Percentiles rank a stretch among this genome's conserved stretches.
phyloP scores from a whole-genome alignment of 2,113 vertebrate genomes.

The Bostrychus sinensis region DNA sequence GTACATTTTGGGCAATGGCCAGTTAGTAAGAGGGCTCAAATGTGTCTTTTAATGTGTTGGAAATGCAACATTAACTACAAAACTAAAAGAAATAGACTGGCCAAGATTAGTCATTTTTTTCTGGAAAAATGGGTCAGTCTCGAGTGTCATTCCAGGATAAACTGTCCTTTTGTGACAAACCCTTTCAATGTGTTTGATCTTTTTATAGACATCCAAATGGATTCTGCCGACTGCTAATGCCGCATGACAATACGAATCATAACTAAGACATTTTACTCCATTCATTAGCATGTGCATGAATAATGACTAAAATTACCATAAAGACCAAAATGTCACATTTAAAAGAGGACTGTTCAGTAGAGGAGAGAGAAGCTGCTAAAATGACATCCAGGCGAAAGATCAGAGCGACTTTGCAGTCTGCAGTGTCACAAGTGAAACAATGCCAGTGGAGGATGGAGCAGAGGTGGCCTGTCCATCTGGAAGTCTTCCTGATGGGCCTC shows the following conservation, averaged over 20 bases:
- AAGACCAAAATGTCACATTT: constrained; percentile 12
- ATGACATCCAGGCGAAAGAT: not conserved
- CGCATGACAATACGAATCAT: not conserved
- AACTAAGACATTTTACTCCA: not conserved
- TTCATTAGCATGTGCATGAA: constrained; percentile 4
- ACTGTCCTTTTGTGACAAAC: not conserved
- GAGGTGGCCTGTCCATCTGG: constrained; percentile 28
- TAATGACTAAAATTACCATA: constrained; percentile 9
- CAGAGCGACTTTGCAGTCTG: not conserved
- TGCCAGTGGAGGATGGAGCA: constrained; percentile 3
- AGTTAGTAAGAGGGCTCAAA: too few species aligned
- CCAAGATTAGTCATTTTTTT: not conserved
- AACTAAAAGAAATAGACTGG: too few species aligned
- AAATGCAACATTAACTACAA: too few species aligned
- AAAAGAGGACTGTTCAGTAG: not conserved
- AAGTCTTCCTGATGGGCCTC: constrained; percentile 10
- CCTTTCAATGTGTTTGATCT: not conserved
- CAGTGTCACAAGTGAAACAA: constrained; percentile 14
- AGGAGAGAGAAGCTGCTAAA: not conserved
- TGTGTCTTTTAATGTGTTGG: too few species aligned
- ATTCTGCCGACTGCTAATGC: not conserved
- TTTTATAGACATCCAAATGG: constrained; percentile 14
- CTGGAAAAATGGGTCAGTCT: not conserved
- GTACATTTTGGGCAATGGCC: too few species aligned
- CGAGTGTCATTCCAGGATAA: not conserved